Percentiles rank a stretch among this genome's conserved stretches.
Conservation (phyloP, 2,888 invertebrate species). For the Tipula vernalis region DNA sequence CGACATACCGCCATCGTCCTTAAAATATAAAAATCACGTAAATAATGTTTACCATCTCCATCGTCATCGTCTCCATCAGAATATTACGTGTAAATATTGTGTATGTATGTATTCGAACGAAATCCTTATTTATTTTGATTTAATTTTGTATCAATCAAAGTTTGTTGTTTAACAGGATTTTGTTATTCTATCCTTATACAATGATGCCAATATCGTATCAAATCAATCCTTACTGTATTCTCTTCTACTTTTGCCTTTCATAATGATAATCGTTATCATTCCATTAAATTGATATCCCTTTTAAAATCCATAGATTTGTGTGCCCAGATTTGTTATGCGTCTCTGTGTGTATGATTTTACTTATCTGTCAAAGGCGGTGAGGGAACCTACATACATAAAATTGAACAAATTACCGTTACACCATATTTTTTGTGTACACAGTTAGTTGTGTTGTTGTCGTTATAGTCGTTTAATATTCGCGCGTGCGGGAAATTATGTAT, state of each 20-base stretch:
- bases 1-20: neutral
- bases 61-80: neutral
- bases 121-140: neutral
- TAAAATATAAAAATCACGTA: neutral
- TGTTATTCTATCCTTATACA: neutral
- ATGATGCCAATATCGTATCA: neutral
- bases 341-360: neutral
- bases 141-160: neutral
- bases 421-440: neutral
- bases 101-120: neutral
- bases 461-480: neutral
- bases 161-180: neutral
- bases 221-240: neutral
- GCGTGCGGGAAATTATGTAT: neutral
- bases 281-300: neutral
- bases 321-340: neutral
- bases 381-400: neutral
- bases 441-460: neutral
- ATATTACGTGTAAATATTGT: no score
- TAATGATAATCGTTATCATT: neutral
- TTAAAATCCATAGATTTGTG: neutral
- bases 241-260: neutral
- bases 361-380: neutral
- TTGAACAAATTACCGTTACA: neutral
- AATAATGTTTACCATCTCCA: neutral